Evolutionary conservation across 2,113 vertebrate genomes (phyloP), one percentile per base, ranked within the genome.

Genomic region (Grammomys dolichurus): DNA sequence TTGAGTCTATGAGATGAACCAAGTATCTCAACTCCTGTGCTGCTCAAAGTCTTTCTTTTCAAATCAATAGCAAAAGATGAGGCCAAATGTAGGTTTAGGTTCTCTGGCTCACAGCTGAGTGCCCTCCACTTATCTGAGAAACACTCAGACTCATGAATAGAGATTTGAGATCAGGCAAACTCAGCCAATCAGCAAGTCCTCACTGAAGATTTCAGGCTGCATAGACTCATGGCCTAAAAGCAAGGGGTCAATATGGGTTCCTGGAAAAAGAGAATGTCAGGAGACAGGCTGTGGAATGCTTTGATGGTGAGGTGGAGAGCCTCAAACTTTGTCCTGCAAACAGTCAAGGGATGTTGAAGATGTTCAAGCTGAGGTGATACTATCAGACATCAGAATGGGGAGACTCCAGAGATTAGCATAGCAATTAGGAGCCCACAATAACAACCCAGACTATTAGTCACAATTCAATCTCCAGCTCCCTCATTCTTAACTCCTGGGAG

Each of bases 1-100:
- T 77, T 11, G 46, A 81, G 40, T 73, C 4, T 56, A 28, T 78
- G 58, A 90, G n/a, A 73, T 69, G 56, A 92, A 67, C 20, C 54
- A 58, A 94, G 46, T 40, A 5, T 51, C 93, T 80, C 36, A 46
- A 46, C 19, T 33, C 11, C 65, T 77, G 12, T 65, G 46, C 60
- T 92, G 58, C 90, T 91, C 16, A 36, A 67, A 48, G 33, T 48
- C 63, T 84, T 73, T 82, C 76, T 93, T 89, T 96, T 94, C 78
- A 94, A 78, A 82, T 4, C 22, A 43, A 58, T 51, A 33, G 31
- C 33, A 76, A 22, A 72, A 31, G 22, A 26, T 77, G 84, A 90
- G 88, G 67, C 88, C 67, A 36, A 36, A 36, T 36, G 19, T 43
- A 88, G 58, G 24, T 28, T 56, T 76, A n/a, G 65, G 58, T 14